Base-by-base conservation (phyloP, 2,888 invertebrate genomes). In the Lingula anatina region DNA sequence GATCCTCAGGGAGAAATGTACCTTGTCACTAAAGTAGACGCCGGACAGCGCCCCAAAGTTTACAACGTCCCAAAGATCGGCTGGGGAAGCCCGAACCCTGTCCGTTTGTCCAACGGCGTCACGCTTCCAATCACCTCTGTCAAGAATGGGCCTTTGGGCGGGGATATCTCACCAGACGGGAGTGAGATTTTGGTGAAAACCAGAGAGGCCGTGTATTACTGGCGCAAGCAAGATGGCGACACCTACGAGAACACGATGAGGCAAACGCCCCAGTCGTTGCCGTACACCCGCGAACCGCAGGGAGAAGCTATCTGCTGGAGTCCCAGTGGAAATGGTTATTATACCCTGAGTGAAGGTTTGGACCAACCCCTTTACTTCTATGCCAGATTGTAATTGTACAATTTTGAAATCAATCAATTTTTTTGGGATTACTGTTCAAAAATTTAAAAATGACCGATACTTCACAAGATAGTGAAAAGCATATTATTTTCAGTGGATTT, bases 1-100 rank as follows among this genome's bases (percentile, higher is more conserved):
- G 56, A 55, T 26, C 56, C 57, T 9, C 18, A 38, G 7, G 57
- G 53, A n/a, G 51, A 58, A 20, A 41, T 58, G 3, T 61, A 54
- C 54, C 43, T 59, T 24, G 49, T 61, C 3, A 55, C 61, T 26
- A 57, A 57, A 37, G 54, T 43, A 0, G 42, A 36, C 9, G 37
- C 50, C 20, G 58, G 53, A 0, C 50, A 45, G 7, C 51, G 57
- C 4, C 43, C 31, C 24, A 31, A 31, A 15, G 9, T 31, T 9
- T 31, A 31, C 31, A 15, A 9, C 31, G 9, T 31, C 9, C 31
- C 31, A 9, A 31, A 31, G 15, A 12, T 15, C 9, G 31, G 31
- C 15, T 31, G 31, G 31, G 31, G 31, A 31, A 31, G 31, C 31
- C 15, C 31, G 9, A 12, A 9, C 9, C 9, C 9, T 12, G 31